Evolutionary conservation across 2,888 invertebrate genomes (phyloP).

Genomic region (Portevinia maculata): DNA sequence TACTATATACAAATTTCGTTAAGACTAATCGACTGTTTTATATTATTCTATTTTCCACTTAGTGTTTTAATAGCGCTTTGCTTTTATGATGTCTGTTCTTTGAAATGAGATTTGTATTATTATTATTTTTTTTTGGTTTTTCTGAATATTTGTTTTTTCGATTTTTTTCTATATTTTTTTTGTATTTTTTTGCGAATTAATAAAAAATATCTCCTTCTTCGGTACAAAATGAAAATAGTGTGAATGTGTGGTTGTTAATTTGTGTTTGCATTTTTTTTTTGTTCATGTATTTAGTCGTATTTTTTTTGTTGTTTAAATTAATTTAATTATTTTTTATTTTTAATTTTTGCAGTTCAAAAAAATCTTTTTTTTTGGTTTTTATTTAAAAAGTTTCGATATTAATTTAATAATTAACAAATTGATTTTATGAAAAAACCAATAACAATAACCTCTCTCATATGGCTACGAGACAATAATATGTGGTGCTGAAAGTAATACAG

Average conservation of each 20-base stretch:
- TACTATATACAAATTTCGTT: constrained; percentile 57
- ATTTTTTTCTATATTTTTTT: constrained; percentile 64
- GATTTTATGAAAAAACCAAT: constrained; percentile 84
- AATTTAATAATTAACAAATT: constrained; percentile 84
- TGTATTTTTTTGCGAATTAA: constrained; percentile 62
- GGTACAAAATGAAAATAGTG: constrained; percentile 74
- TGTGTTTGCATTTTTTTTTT: constrained; percentile 49
- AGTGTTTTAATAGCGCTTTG: constrained; percentile 45
- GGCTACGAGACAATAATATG: constrained; percentile 86
- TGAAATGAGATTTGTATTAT: constrained; percentile 59
- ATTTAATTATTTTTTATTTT: constrained; percentile 75
- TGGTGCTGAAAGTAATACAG: constrained; percentile 97
- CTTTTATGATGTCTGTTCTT: constrained; percentile 64
- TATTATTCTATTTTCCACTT: constrained; percentile 52
- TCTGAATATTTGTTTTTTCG: constrained; percentile 71
- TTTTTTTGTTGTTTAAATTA: constrained; percentile 75
- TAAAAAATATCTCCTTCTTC: constrained; percentile 67
- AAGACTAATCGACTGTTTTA: constrained; percentile 46
- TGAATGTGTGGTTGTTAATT: constrained; percentile 57
- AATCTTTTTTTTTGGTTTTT: constrained; percentile 76
- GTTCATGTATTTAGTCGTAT: constrained; percentile 71
- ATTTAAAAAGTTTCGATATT: constrained; percentile 84
- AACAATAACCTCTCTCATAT: constrained; percentile 84
- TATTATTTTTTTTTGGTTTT: constrained; percentile 49
- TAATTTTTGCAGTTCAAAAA: constrained; percentile 74